Evolutionary conservation across 2,113 vertebrate species (phyloP), one percentile per base, ranked within the genome.

Genomic region (Rhynchomys soricoides): DNA sequence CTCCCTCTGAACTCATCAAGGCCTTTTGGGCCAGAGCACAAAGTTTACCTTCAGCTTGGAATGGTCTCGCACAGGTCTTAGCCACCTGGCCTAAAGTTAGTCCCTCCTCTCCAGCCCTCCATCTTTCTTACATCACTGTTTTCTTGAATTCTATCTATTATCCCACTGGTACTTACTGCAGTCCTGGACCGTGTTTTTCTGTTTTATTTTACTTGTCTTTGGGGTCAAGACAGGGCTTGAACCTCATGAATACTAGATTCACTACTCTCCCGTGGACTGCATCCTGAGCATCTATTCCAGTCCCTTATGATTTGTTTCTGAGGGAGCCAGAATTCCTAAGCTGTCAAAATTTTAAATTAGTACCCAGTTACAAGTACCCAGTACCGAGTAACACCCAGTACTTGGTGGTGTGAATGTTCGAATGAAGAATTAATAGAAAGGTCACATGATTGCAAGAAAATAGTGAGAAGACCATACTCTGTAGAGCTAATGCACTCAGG

Each of bases 401-500:
- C 64, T 66, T 68, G 31, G 64, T 6, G 19, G 13, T 40, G 43
- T n/a, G n/a, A 34, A 52, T 2, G 7, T 13, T 37, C 73, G 9
- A 52, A 43, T 11, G 59, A 22, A 40, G 17, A 71, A 57, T 66
- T 22, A 45, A 48, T 29, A 71, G 48, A 34, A 15, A 29, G 62
- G 9, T 66, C 37, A 31, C 3, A 64, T 24, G 26, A 48, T 66
- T 19, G 37, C 7, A 13, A 95, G 50, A 62, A 62, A 79, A 83
- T 1, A n/a, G 43, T 21, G 8, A 31, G 17, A 45, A 2, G 31
- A 48, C 5, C 13, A 12, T 0, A 17, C 5, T 16, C 40, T 48
- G 17, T 0, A 40, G 15, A 75, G 52, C 43, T 40, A 0, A 0
- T 21, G 57, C 1, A 45, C 22, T 31, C 71, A 70, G 15, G 26